Evolutionary conservation across 2,888 invertebrate genomes (phyloP).

Genomic region (Synanthedon formicaeformis): DNA sequence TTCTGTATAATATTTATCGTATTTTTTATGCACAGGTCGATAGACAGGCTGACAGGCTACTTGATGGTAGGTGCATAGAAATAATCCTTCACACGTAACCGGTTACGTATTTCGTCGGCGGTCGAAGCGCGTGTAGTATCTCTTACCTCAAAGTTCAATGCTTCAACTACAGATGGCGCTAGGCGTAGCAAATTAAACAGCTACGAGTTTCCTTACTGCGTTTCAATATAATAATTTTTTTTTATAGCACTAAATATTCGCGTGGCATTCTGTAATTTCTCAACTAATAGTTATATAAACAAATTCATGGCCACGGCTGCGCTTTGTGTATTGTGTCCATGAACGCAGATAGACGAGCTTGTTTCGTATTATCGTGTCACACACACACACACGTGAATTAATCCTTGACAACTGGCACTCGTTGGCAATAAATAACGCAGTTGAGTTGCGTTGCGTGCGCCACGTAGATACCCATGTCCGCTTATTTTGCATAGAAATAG

Average conservation of each 20-base stretch:
- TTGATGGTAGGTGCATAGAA: too few relatives aligned
- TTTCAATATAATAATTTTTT: constrained; percentile 33
- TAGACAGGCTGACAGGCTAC: too few relatives aligned
- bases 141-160: background rate
- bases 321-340: constrained; percentile 45
- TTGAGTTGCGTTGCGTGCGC: constrained; percentile 36
- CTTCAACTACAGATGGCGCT: constrained; percentile 22
- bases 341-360: constrained; percentile 14
- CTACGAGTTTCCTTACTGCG: constrained; percentile 16
- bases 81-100: too few relatives aligned
- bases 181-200: constrained; percentile 1
- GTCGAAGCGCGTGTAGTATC: too few relatives aligned
- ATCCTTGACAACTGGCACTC: constrained; percentile 41
- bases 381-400: constrained; percentile 20
- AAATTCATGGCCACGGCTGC: constrained; percentile 54
- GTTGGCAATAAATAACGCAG: constrained; percentile 37
- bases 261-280: constrained; percentile 30
- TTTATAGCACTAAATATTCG: constrained; percentile 24
- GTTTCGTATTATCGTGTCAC: constrained; percentile 3
- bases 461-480: constrained; percentile 29
- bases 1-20: too few relatives aligned
- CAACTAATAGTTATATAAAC: constrained; percentile 31
- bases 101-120: too few relatives aligned
- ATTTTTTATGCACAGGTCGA: too few relatives aligned
- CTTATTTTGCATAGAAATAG: constrained; percentile 33